phyloP scores from a whole-genome alignment of 2,797 vertebrate genomes.

The Dendrocincla tyrannina region DNA sequence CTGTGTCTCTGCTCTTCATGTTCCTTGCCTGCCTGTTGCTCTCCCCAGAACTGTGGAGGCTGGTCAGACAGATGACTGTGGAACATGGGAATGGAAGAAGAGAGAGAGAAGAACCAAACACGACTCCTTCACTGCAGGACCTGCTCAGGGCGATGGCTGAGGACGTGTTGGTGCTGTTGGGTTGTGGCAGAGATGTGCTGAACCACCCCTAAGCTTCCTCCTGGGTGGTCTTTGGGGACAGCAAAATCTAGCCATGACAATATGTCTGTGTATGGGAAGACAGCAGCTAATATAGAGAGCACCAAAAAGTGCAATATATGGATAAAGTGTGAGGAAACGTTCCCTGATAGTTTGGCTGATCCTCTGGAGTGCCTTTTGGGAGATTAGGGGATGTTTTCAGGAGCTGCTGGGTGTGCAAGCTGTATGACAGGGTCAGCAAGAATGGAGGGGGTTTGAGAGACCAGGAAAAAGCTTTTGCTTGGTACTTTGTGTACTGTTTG shows the following conservation, averaged over 20 bases:
- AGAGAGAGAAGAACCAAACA: neutral
- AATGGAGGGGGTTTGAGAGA: neutral
- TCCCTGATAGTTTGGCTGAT: neutral
- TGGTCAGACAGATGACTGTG: neutral
- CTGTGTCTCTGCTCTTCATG: neutral
- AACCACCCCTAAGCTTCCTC: neutral
- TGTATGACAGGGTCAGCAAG: neutral
- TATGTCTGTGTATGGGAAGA: neutral
- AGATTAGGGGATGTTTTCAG: neutral
- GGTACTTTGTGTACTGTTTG: neutral
- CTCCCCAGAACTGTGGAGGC: neutral
- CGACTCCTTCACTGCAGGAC: neutral
- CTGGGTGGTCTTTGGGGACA: neutral
- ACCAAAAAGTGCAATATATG: neutral
- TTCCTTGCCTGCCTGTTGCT: neutral
- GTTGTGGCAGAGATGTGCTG: neutral
- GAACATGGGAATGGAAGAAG: neutral
- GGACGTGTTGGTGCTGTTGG: neutral
- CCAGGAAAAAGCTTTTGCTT: neutral
- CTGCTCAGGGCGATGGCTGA: accelerated
- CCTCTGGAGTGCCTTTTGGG: neutral
- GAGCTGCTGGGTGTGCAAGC: neutral
- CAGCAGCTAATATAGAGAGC: neutral
- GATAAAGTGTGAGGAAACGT: neutral
- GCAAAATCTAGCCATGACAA: neutral